phyloP scores from a whole-genome alignment of 92 coral and sea anemone genomes.

The Meandrina meandrites region DNA sequence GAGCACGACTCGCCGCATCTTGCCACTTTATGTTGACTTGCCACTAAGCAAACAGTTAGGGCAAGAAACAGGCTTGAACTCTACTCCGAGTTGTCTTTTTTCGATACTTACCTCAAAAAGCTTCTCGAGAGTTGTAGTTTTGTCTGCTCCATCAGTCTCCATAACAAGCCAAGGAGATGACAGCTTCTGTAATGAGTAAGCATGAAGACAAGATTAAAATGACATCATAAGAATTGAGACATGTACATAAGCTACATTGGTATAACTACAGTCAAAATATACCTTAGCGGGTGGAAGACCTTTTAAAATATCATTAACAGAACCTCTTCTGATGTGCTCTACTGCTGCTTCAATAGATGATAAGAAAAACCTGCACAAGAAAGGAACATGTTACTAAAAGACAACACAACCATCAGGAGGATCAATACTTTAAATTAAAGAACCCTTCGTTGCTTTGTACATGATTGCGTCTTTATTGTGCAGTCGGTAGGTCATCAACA shows the following conservation, averaged over 20 bases:
- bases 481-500: no score
- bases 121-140: constrained; percentile 79
- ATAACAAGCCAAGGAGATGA: constrained; percentile 69
- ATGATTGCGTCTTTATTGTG: no score
- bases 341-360: constrained; percentile 97
- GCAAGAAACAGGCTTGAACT: no score
- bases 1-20: no score
- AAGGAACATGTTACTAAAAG: neutral
- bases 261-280: neutral
- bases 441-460: no score
- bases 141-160: constrained; percentile 58
- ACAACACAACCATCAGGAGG: no score
- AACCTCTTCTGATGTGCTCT: constrained; percentile 87
- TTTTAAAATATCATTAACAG: constrained; percentile 68
- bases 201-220: neutral
- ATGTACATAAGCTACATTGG: neutral
- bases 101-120: constrained; percentile 75
- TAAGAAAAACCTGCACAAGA: constrained; percentile 72
- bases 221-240: neutral
- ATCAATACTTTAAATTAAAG: no score
- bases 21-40: no score
- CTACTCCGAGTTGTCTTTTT: neutral
- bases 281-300: constrained; percentile 80
- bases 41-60: no score
- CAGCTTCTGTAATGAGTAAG: constrained; percentile 19